Evolutionary conservation across 2,113 vertebrate species (phyloP), one percentile per base, ranked within the genome.

Genomic region (Triplophysa dalaica): DNA sequence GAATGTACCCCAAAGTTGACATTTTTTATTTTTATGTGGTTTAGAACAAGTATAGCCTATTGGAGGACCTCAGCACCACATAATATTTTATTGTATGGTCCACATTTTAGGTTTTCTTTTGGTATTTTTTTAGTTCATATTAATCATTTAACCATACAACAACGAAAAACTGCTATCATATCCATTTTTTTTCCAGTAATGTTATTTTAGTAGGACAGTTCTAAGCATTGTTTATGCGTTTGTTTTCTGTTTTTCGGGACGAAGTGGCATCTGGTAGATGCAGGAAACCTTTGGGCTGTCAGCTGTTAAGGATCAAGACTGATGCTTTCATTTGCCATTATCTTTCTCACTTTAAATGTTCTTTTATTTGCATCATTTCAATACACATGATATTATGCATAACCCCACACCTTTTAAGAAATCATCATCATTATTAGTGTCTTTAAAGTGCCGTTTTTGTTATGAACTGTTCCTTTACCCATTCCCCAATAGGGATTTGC

Each of bases 1-100:
- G 33, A 73, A 63, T 75, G 73, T 48, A 41, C 43, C 41, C 17
- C 48, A 16, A 75, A 17, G 62, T 75, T 61, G 48, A 22, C 26
- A 4, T 41, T 24, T n/a, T 45, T 74, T 61, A 54, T 22, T 13
- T 60, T 73, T 21, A 60, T 38, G 54, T 26, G 21, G 5, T 73
- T 73, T 60, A 41, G 33, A 43, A 5, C 3, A 60, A 73, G 7
- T 33, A n/a, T 7, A 58, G 56, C 33, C 33, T 0, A 7, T 38
- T 58, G 29, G 24, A 12, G 26, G 19, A 26, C 33, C 7, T 38
- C 33, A 38, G 33, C 33, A 38, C 33, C 33, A 58, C n/a, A 58
- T 38, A 3, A 45, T 45, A 11, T 12, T 45, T 45, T 29, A 29
- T 12, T 45, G 1, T 12, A 45, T 11, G 0, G 2, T 45, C 43